Evolutionary conservation across 2,888 invertebrate genomes (phyloP).

Genomic region (Acleris emargana): DNA sequence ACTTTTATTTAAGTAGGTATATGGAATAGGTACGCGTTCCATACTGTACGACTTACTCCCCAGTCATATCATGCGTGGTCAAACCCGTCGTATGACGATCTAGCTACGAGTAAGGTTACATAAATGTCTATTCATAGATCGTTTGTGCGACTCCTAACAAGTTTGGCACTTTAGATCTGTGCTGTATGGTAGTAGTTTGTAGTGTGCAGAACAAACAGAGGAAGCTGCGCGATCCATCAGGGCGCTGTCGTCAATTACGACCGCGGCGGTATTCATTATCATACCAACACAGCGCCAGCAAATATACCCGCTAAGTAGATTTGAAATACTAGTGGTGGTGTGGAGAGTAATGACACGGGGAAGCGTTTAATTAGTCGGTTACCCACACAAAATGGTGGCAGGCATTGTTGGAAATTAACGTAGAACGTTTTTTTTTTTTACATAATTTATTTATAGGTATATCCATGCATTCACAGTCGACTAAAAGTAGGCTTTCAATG

Average conservation of each 20-base stretch:
- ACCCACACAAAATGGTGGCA: neutral
- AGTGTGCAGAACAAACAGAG: conserved; percentile 44
- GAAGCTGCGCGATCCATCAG: conserved; percentile 51
- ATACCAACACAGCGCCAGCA: conserved; percentile 4
- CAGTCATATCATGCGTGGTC: neutral
- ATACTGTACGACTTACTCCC: too few relatives aligned
- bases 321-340: neutral
- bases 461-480: too few relatives aligned
- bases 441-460: too few relatives aligned
- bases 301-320: neutral
- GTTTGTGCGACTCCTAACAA: neutral
- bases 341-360: neutral
- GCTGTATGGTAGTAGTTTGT: neutral
- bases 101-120: neutral
- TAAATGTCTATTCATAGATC: neutral
- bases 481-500: too few relatives aligned
- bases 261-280: conserved; percentile 5
- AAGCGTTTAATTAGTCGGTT: neutral
- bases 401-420: neutral
- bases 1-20: too few relatives aligned
- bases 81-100: neutral
- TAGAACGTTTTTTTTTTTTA: too few relatives aligned
- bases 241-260: conserved; percentile 38
- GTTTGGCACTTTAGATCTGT: neutral
- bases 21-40: too few relatives aligned